A percentile compares a stretch with the other conserved stretches of the same genome.
These are phyloP conservation scores for Turnix velox DNA, from an alignment of 2,113 vertebrate species.

Conservation along the genomic window DNA sequence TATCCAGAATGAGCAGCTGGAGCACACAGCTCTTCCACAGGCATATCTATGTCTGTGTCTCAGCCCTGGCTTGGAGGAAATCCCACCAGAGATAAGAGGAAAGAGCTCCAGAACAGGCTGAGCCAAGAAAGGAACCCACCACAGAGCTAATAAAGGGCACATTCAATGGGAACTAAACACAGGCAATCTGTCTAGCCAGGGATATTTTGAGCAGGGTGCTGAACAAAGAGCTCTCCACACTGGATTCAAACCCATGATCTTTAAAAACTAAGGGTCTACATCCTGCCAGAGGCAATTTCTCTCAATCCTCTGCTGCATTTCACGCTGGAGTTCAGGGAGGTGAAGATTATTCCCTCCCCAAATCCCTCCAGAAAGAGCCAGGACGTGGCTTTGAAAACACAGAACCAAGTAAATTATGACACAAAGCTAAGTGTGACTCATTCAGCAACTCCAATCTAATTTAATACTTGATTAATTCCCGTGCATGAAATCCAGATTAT, in stretches of 20 bases:
- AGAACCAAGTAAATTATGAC: neutral
- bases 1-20: neutral
- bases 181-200: fast-evolving
- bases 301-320: neutral
- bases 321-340: fast-evolving
- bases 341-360: neutral
- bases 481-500: neutral
- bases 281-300: neutral
- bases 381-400: neutral
- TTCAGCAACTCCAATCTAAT: neutral
- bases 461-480: neutral
- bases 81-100: neutral
- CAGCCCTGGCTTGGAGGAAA: neutral
- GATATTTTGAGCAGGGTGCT: neutral
- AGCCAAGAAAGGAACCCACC: neutral
- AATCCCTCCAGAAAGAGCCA: neutral
- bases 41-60: neutral
- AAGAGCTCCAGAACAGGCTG: no score
- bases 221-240: neutral
- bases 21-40: neutral
- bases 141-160: neutral
- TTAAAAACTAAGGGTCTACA: neutral
- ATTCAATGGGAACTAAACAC: neutral
- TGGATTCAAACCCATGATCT: fast-evolving
- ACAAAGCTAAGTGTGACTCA: neutral